Percentiles rank a stretch among this genome's conserved stretches.
Conservation (phyloP, 2,113 vertebrate genomes). For the Prinia subflava region DNA sequence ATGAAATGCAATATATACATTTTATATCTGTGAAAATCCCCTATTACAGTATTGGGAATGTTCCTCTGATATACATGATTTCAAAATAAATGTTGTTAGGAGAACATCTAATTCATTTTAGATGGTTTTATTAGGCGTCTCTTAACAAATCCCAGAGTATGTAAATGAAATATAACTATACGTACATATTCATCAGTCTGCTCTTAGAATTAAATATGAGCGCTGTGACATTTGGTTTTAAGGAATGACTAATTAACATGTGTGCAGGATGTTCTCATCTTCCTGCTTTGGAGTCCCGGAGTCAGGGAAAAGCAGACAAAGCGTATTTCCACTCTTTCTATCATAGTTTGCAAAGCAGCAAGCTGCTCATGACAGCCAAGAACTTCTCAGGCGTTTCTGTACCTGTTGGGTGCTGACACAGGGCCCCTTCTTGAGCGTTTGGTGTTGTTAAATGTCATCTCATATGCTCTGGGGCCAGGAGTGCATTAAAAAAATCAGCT, state of each 20-base stretch:
- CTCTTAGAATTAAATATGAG: conserved; percentile 71
- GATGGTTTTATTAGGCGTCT: conserved; percentile 60
- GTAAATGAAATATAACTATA: conserved; percentile 66
- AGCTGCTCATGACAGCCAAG: conserved; percentile 12
- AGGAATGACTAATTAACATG: conserved; percentile 69
- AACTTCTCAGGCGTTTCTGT: conserved; percentile 36
- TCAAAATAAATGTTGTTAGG: conserved; percentile 47
- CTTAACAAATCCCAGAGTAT: conserved; percentile 61
- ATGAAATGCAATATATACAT: background rate
- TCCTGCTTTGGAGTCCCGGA: conserved; percentile 37
- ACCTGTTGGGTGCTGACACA: conserved; percentile 26
- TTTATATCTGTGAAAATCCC: background rate
- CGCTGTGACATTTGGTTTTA: conserved; percentile 73
- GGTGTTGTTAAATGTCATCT: conserved; percentile 18
- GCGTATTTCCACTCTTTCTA: conserved; percentile 45
- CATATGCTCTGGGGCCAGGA: background rate
- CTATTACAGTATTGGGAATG: background rate
- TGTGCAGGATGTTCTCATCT: conserved; percentile 65
- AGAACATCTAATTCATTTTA: conserved; percentile 58
- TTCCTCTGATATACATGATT: conserved; percentile 36
- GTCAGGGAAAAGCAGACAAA: conserved; percentile 58
- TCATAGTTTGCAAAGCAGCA: conserved; percentile 58
- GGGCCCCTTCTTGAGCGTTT: background rate
- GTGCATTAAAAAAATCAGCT: background rate
- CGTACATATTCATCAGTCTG: conserved; percentile 68